These are phyloP conservation scores for Sphaeramia orbicularis DNA, from an alignment of 2,797 vertebrate species.

Conservation along the genomic window DNA sequence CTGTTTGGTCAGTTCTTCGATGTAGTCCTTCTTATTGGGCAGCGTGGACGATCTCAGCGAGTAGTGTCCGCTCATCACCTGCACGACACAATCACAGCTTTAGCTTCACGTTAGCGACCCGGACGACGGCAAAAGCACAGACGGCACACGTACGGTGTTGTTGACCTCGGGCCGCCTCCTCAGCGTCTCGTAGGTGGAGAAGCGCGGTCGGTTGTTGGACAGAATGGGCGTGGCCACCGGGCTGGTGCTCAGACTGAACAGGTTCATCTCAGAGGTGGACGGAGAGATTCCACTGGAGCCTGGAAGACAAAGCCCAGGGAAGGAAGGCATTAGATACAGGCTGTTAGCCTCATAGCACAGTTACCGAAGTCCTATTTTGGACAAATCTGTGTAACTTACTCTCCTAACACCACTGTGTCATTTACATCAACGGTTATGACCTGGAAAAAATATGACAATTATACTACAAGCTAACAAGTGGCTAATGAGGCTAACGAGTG, in stretches of 20 bases:
- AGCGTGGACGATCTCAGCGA: constrained; percentile 64
- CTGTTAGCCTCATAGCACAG: too few species aligned
- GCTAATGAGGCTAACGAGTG: too few species aligned
- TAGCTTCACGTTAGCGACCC: not conserved
- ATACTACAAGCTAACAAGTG: too few species aligned
- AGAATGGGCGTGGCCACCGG: constrained; percentile 42
- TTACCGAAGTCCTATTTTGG: too few species aligned
- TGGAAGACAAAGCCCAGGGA: constrained; percentile 12
- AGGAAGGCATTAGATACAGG: too few species aligned
- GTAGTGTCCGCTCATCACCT: constrained; percentile 63
- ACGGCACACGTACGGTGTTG: constrained; percentile 45
- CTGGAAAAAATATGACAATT: too few species aligned
- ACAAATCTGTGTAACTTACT: too few species aligned
- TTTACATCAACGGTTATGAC: too few species aligned
- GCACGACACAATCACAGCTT: not conserved
- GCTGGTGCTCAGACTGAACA: constrained; percentile 76
- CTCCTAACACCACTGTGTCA: too few species aligned
- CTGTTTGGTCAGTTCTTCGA: constrained; percentile 85
- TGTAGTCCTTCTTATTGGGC: constrained; percentile 80
- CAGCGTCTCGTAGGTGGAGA: constrained; percentile 76
- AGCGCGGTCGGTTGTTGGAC: constrained; percentile 46
- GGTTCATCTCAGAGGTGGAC: constrained; percentile 78
- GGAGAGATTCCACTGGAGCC: constrained; percentile 74
- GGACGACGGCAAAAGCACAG: too few species aligned
- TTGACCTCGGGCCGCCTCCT: constrained; percentile 68